A percentile compares a stretch with the other conserved stretches of the same genome.
Evolutionary conservation across 2,113 vertebrate species (phyloP).

Genomic region (Chinchilla lanigera): DNA sequence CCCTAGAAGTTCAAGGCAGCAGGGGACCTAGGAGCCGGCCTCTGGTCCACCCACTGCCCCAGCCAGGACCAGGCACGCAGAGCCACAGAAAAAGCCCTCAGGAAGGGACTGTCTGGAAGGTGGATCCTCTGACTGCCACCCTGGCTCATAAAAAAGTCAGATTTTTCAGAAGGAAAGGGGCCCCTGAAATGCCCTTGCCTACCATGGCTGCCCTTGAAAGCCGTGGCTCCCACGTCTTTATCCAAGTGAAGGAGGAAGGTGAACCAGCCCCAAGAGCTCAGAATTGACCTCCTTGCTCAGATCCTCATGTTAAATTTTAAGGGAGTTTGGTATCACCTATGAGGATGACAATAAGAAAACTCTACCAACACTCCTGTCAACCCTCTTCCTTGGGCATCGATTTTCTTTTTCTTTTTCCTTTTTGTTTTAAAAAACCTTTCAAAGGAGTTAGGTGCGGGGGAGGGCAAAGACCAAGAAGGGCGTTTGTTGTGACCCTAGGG

Average conservation of each 20-base stretch:
- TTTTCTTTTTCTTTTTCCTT: constrained; percentile 30
- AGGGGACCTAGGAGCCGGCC: background rate
- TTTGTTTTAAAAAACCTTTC: background rate
- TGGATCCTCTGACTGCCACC: background rate
- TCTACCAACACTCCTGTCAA: background rate
- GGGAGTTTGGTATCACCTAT: background rate
- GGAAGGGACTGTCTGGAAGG: background rate
- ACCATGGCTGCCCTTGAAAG: background rate
- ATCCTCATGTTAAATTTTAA: constrained; percentile 11
- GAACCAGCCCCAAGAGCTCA: background rate
- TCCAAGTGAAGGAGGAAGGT: background rate
- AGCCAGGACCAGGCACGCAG: background rate
- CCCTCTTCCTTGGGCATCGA: constrained; percentile 12
- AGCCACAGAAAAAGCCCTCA: background rate
- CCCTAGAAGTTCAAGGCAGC: background rate
- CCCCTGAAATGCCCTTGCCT: background rate
- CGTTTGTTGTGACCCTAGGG: background rate
- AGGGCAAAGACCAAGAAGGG: background rate
- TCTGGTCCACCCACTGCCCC: background rate
- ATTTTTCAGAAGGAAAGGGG: constrained; percentile 35
- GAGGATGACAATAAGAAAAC: background rate
- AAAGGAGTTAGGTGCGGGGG: background rate
- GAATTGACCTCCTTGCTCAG: constrained; percentile 24
- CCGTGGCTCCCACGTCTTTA: background rate
- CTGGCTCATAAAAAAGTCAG: constrained; percentile 29